Percentiles rank a stretch among this genome's conserved stretches.
Conservation (phyloP, 2,113 vertebrate genomes). For the Herpetotheres cachinnans region DNA sequence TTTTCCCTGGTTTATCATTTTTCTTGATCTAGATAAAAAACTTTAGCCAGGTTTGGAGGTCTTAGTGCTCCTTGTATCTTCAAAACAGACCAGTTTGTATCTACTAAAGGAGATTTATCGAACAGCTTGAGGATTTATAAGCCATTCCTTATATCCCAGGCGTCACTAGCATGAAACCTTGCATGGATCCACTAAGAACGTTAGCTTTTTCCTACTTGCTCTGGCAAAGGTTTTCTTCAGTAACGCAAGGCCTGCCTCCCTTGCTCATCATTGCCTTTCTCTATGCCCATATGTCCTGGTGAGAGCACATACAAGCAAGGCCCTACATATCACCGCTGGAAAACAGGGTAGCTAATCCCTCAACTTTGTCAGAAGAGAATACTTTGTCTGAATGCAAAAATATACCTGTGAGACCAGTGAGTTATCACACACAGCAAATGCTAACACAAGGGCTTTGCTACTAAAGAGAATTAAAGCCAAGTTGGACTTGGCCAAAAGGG, state of each 20-base stretch:
- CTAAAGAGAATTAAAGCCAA: not conserved
- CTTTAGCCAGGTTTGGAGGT: not conserved
- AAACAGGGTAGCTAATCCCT: not conserved
- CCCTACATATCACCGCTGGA: not conserved
- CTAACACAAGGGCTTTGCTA: not conserved
- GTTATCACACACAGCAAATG: not conserved
- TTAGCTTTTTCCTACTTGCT: not conserved
- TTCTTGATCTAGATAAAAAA: not conserved
- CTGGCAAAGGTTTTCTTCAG: not conserved
- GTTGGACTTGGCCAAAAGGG: not conserved
- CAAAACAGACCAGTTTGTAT: not conserved
- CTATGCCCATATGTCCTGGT: not conserved
- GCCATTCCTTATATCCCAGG: not conserved
- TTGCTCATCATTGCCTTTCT: not conserved
- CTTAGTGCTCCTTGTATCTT: not conserved
- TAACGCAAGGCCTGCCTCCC: not conserved
- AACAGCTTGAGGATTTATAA: not conserved
- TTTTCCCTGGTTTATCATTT: not conserved
- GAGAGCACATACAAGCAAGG: not conserved
- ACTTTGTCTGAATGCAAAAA: not conserved
- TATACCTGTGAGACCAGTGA: not conserved
- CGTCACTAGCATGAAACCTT: not conserved
- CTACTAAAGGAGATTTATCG: not conserved
- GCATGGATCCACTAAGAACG: not conserved
- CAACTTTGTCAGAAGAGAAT: not conserved